These are phyloP conservation scores for Sturnira hondurensis DNA, from an alignment of 2,113 vertebrate species.

Conservation along the genomic window DNA sequence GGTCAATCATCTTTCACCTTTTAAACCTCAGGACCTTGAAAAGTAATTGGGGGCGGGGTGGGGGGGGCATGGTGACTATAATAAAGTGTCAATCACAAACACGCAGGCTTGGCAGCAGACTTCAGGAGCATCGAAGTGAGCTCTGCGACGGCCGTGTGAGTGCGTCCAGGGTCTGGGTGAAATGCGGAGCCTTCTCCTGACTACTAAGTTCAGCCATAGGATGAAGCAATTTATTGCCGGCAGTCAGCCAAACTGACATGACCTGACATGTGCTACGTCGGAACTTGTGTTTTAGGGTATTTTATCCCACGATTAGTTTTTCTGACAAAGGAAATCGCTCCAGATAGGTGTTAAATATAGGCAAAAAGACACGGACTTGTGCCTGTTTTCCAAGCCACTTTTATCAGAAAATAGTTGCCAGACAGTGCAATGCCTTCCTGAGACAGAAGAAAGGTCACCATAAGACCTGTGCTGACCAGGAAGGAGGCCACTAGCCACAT, in stretches of 20 bases:
- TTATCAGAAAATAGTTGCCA: not conserved
- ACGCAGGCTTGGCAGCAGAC: not conserved
- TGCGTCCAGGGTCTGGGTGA: not conserved
- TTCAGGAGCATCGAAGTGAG: not conserved
- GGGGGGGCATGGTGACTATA: not conserved
- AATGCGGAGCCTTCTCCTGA: not conserved
- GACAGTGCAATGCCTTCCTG: not conserved
- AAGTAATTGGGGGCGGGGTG: not conserved
- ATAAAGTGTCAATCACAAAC: not conserved
- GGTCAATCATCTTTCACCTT: not conserved
- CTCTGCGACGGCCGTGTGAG: not conserved
- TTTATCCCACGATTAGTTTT: constrained; percentile 51
- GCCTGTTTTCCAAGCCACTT: constrained; percentile 48
- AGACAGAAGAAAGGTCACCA: not conserved
- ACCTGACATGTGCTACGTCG: not conserved
- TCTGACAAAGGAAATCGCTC: constrained; percentile 49
- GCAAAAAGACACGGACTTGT: constrained; percentile 36
- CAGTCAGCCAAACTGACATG: not conserved
- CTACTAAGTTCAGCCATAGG: not conserved
- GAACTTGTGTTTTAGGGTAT: constrained; percentile 46
- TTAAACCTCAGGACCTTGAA: not conserved
- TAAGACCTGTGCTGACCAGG: not conserved
- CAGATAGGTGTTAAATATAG: constrained; percentile 57
- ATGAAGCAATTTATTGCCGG: not conserved
- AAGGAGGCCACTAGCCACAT: not conserved